Evolutionary conservation across 2,888 invertebrate species (phyloP).

Genomic region (Ichneumoninae sp.): DNA sequence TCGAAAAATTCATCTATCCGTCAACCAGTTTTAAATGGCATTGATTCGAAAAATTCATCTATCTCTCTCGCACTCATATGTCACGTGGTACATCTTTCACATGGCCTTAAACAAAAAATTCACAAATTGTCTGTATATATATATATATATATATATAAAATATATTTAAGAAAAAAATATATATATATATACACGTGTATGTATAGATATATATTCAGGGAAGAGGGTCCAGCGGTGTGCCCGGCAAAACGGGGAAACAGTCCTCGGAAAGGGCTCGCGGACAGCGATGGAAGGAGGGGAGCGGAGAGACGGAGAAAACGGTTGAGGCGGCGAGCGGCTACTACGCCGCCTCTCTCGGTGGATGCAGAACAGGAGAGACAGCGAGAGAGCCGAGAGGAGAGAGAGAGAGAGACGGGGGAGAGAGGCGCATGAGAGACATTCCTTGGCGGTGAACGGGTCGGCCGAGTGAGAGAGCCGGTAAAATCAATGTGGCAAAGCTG

Average conservation of each 20-base stretch:
- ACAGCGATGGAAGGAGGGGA: conserved; percentile 45
- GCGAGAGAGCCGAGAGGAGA: neutral
- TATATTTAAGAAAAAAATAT: too few relatives aligned
- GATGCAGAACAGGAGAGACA: conserved; percentile 39
- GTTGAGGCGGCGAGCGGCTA: conserved; percentile 23
- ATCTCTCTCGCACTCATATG: too few relatives aligned
- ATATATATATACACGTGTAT: too few relatives aligned
- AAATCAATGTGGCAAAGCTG: conserved; percentile 83
- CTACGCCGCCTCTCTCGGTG: conserved; percentile 28
- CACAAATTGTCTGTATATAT: too few relatives aligned
- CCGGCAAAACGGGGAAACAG: conserved; percentile 41
- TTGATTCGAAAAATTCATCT: too few relatives aligned
- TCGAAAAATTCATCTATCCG: too few relatives aligned
- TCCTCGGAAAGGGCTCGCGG: conserved; percentile 60
- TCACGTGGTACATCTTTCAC: too few relatives aligned
- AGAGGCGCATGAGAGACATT: conserved; percentile 56
- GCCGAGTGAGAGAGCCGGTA: conserved; percentile 79
- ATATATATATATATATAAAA: too few relatives aligned
- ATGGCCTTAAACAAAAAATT: too few relatives aligned
- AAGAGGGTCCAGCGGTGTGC: conserved; percentile 2
- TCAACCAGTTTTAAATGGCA: too few relatives aligned
- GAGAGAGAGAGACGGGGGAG: conserved; percentile 18
- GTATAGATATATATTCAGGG: neutral
- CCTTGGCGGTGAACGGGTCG: conserved; percentile 69
- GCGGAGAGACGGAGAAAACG: conserved; percentile 5